Percentiles rank a stretch among this genome's conserved stretches.
These are phyloP conservation scores for Fragum fragum DNA, from an alignment of 2,888 invertebrate species.

Conservation along the genomic window DNA sequence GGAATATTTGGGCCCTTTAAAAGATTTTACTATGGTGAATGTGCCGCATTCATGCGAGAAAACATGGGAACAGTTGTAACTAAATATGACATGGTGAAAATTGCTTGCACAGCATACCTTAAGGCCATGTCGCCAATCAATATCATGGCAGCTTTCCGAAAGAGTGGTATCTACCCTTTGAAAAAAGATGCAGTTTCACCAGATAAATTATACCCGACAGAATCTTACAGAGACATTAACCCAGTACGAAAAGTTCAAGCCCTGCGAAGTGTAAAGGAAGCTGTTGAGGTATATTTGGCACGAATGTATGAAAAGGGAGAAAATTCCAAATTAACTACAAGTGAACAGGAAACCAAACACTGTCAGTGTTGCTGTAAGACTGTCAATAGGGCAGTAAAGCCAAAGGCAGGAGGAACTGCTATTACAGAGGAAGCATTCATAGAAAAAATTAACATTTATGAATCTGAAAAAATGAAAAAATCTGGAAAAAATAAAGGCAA, in stretches of 20 bases:
- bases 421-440: slow-evolving; percentile 13
- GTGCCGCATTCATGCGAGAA: slow-evolving; percentile 20
- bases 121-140: slow-evolving; percentile 36
- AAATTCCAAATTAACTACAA: too few species aligned
- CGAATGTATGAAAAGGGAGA: neutral
- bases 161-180: slow-evolving; percentile 40
- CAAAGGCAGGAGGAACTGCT: slow-evolving; percentile 7
- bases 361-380: neutral
- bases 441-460: neutral
- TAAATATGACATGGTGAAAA: slow-evolving; percentile 24
- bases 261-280: neutral
- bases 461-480: neutral
- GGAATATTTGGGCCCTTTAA: slow-evolving; percentile 52
- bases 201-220: slow-evolving; percentile 9
- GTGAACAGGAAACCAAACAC: neutral
- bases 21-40: slow-evolving; percentile 39
- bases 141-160: slow-evolving; percentile 28
- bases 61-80: slow-evolving; percentile 41
- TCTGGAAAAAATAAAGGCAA: neutral
- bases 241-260: slow-evolving; percentile 18
- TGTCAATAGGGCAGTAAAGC: neutral
- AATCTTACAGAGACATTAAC: slow-evolving; percentile 22
- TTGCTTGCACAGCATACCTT: slow-evolving; percentile 27
- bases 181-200: neutral
- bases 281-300: neutral